Conservation (phyloP, 2,888 invertebrate species). For the Zele albiditarsus region DNA sequence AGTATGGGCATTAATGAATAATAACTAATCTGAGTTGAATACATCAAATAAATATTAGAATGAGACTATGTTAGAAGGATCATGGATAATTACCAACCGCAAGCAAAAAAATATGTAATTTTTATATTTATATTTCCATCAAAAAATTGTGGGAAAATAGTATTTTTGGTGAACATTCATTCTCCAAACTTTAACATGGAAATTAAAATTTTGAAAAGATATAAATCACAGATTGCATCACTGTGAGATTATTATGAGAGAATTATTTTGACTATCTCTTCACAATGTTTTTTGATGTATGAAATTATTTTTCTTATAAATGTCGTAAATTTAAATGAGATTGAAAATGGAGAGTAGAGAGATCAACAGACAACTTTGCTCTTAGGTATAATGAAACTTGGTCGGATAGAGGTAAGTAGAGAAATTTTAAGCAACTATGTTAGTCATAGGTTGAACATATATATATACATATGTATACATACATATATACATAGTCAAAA, state of each 20-base stretch:
- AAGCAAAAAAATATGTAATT: neutral
- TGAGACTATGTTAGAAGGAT: too few relatives aligned
- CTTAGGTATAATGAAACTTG: slow-evolving; percentile 34
- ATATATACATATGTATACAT: neutral
- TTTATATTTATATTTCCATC: too few relatives aligned
- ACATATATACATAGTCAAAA: neutral
- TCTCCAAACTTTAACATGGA: too few relatives aligned
- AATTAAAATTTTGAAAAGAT: too few relatives aligned
- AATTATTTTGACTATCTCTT: neutral
- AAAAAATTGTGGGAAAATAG: too few relatives aligned
- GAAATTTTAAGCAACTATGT: slow-evolving; percentile 30
- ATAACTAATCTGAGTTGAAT: neutral
- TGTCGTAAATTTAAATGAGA: slow-evolving; percentile 13
- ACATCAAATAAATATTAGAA: neutral
- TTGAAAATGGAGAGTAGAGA: neutral
- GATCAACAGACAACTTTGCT: slow-evolving; percentile 34
- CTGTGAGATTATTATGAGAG: too few relatives aligned
- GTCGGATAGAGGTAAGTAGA: slow-evolving; percentile 13
- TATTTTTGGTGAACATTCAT: too few relatives aligned
- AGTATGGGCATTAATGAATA: too few relatives aligned
- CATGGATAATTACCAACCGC: neutral
- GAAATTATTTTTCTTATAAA: neutral
- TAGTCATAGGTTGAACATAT: slow-evolving; percentile 1
- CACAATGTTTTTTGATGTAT: too few relatives aligned
- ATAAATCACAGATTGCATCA: too few relatives aligned